Percentiles rank a stretch among this genome's conserved stretches.
phyloP scores from a whole-genome alignment of 2,113 vertebrate genomes.

The Agelaius phoeniceus region DNA sequence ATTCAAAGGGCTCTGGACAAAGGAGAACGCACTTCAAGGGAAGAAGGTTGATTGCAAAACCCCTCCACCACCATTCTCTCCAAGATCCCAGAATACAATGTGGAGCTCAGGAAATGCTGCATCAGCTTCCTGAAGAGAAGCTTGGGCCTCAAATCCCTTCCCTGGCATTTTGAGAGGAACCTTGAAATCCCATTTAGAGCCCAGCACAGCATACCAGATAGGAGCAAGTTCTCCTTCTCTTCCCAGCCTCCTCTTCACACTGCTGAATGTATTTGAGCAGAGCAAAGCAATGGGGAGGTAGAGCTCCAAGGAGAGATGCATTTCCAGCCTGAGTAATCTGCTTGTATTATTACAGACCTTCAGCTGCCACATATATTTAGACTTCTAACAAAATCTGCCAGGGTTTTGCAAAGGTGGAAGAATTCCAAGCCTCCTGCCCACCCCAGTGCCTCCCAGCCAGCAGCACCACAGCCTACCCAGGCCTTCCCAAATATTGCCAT shows the following conservation, averaged over 20 bases:
- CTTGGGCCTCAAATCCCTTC: background rate
- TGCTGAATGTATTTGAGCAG: rapidly evolving
- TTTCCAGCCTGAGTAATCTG: background rate
- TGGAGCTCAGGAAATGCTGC: background rate
- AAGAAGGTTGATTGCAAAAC: background rate
- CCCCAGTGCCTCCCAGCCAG: background rate
- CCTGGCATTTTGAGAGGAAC: background rate
- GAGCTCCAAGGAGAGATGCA: background rate
- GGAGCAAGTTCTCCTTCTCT: background rate
- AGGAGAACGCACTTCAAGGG: background rate
- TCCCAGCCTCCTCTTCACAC: background rate
- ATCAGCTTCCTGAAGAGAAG: background rate
- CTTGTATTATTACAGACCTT: background rate
- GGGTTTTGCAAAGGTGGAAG: background rate
- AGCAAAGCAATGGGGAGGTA: background rate
- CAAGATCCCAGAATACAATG: background rate
- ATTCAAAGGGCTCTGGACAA: background rate
- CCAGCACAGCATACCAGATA: background rate
- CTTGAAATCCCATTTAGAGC: background rate
- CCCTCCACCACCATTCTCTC: background rate
- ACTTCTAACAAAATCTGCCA: background rate
- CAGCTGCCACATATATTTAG: background rate
- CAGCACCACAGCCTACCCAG: background rate
- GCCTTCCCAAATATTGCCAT: background rate
- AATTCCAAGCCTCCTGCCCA: background rate